A percentile compares a stretch with the other conserved stretches of the same genome.
phyloP scores from a whole-genome alignment of 1,140 invertebrate species.

The Calycopis cecrops region DNA sequence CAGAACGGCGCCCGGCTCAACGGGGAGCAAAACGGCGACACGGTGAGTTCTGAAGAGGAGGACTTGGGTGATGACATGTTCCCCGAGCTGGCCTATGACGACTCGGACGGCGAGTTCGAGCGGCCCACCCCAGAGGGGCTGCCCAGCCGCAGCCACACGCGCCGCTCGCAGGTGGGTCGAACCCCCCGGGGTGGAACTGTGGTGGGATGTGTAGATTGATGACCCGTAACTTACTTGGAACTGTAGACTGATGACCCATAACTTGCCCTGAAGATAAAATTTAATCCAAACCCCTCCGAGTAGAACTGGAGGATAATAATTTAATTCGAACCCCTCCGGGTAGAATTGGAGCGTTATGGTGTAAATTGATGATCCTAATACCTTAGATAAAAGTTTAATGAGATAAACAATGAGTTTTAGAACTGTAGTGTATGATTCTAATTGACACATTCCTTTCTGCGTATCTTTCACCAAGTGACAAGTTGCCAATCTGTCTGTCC shows the following conservation, averaged over 20 bases:
- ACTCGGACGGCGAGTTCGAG: slow-evolving; percentile 54
- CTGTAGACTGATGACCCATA: too few species aligned
- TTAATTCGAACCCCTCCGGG: neutral
- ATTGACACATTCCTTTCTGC: too few species aligned
- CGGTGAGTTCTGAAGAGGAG: slow-evolving; percentile 50
- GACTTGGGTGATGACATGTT: slow-evolving; percentile 52
- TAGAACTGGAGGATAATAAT: too few species aligned
- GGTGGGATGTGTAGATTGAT: neutral
- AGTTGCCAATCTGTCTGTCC: too few species aligned
- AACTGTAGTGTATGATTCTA: too few species aligned
- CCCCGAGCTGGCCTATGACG: slow-evolving; percentile 61
- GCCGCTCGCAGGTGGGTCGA: slow-evolving; percentile 48
- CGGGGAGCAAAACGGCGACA: slow-evolving; percentile 38
- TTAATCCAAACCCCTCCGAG: too few species aligned
- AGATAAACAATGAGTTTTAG: too few species aligned
- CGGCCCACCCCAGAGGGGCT: slow-evolving; percentile 36
- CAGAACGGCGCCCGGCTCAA: slow-evolving; percentile 46
- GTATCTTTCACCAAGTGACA: too few species aligned
- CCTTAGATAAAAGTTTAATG: too few species aligned
- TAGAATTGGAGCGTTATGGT: neutral
- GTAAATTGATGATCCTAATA: too few species aligned
- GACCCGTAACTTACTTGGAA: too few species aligned
- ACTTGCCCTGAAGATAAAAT: too few species aligned
- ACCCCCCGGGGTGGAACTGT: neutral
- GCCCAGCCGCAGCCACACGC: slow-evolving; percentile 46